Evolutionary conservation across 2,113 vertebrate species (phyloP).

Genomic region (Parus major): DNA sequence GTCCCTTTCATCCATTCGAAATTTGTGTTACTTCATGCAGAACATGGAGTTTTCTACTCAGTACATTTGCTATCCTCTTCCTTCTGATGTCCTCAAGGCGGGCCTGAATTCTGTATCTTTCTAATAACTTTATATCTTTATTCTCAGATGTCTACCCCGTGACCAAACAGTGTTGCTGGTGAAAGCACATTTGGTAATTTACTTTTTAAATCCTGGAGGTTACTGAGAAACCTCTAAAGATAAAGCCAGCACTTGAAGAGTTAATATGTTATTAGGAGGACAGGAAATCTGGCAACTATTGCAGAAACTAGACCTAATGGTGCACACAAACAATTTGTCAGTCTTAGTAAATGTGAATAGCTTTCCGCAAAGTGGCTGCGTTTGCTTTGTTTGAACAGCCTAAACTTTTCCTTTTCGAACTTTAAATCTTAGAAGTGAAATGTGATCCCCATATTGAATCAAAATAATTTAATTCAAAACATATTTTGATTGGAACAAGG

Average conservation of each 20-base stretch:
- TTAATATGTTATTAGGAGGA: constrained; percentile 78
- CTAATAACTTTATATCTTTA: background rate
- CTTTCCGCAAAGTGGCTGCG: constrained; percentile 76
- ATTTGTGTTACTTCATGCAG: background rate
- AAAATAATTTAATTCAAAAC: constrained; percentile 83
- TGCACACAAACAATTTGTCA: constrained; percentile 85
- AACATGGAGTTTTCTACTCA: background rate
- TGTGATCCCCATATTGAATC: constrained; percentile 78
- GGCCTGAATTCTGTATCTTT: background rate
- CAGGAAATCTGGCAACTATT: constrained; percentile 87
- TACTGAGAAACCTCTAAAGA: background rate
- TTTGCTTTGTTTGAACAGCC: constrained; percentile 80
- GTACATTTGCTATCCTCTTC: background rate
- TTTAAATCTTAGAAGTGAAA: constrained; percentile 83
- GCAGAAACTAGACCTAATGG: constrained; percentile 80
- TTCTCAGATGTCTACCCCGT: background rate
- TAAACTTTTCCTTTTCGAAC: constrained; percentile 78
- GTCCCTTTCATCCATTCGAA: background rate
- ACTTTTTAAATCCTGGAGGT: background rate
- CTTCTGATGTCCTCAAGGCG: background rate
- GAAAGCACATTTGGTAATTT: background rate
- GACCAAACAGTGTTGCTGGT: background rate
- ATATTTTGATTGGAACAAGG: constrained; percentile 84
- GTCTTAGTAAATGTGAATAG: constrained; percentile 79
- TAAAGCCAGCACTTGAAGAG: constrained; percentile 68